Evolutionary conservation across 1,140 invertebrate species (phyloP).

Genomic region (Brachionus paranguensis): DNA sequence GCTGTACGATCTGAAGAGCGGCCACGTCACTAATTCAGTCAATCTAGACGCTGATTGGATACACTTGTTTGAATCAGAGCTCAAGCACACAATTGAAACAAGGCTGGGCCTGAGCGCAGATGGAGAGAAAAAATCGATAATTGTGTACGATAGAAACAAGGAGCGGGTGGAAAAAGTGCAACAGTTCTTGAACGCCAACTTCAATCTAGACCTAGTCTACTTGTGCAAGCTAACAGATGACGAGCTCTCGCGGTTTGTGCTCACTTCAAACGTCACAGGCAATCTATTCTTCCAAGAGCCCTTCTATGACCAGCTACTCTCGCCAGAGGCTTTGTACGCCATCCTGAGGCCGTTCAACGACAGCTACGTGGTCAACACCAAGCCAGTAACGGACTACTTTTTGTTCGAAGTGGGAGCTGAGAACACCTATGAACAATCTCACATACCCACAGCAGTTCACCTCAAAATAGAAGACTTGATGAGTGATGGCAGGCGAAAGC

Average conservation of each 20-base stretch:
- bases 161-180: neutral
- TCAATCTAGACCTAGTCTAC: neutral
- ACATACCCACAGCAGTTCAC: constrained; percentile 26
- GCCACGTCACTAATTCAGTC: neutral
- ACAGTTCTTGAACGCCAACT: neutral
- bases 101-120: neutral
- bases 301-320: constrained; percentile 14
- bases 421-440: constrained; percentile 10
- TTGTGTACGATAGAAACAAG: constrained; percentile 14
- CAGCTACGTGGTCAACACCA: neutral
- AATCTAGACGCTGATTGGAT: constrained; percentile 32
- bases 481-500: neutral
- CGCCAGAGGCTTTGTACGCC: constrained; percentile 4
- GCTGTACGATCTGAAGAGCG: constrained; percentile 29
- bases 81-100: neutral
- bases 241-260: neutral
- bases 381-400: neutral
- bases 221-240: neutral
- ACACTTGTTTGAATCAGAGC: neutral
- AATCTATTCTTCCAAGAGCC: constrained; percentile 35
- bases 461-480: constrained; percentile 14
- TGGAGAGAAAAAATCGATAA: neutral
- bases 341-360: constrained; percentile 2
- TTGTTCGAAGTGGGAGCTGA: constrained; percentile 8
- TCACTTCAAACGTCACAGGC: neutral